A percentile compares a stretch with the other conserved stretches of the same genome.
These are phyloP conservation scores for Protonibea diacanthus DNA, from an alignment of 2,797 vertebrate genomes.

Conservation along the genomic window DNA sequence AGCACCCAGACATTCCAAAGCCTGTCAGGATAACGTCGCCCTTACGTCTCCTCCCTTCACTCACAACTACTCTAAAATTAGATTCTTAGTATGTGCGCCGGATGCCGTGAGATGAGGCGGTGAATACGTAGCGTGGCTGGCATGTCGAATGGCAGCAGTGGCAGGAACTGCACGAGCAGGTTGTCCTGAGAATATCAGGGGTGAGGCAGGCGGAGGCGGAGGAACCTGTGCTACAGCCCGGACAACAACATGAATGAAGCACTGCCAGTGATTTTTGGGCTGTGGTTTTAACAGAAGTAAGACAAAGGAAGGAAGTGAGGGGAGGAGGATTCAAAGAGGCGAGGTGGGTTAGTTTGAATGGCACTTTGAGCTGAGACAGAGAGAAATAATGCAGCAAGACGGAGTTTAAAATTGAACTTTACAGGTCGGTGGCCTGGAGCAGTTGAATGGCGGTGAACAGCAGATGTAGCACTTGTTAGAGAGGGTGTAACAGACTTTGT, in stretches of 20 bases:
- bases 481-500: background rate
- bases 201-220: constrained; percentile 64
- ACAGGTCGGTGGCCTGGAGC: too few relatives aligned
- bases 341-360: background rate
- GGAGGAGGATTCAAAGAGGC: constrained; percentile 4
- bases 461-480: background rate
- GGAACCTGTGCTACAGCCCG: constrained; percentile 74
- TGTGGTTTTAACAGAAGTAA: constrained; percentile 4
- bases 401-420: too few relatives aligned
- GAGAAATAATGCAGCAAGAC: background rate
- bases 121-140: background rate
- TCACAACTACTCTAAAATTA: constrained; percentile 34
- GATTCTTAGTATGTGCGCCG: background rate
- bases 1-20: constrained; percentile 16
- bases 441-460: too few relatives aligned
- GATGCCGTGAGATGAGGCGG: background rate
- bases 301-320: constrained; percentile 15
- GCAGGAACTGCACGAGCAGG: constrained; percentile 48
- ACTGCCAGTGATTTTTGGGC: background rate
- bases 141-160: constrained; percentile 5
- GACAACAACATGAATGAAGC: constrained; percentile 32
- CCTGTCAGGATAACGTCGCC: background rate
- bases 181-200: constrained; percentile 21
- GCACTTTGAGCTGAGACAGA: background rate
- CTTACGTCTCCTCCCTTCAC: background rate